Conservation (phyloP, 2,797 vertebrate genomes). For the Capromys pilorides region DNA sequence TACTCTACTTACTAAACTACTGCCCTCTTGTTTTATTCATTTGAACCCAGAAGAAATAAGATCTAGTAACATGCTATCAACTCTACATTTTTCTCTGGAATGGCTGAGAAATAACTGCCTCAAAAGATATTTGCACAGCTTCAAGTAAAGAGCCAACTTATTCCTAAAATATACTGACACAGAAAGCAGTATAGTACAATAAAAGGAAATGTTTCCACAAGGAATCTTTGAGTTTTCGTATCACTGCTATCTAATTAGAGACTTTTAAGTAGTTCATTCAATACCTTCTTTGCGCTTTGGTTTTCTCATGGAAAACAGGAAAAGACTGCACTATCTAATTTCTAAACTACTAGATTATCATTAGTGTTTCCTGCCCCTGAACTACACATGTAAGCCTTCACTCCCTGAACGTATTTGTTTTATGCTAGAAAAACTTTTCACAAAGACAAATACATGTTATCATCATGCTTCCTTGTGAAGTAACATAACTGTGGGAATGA, state of each 20-base stretch:
- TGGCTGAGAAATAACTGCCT: neutral
- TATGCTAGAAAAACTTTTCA: neutral
- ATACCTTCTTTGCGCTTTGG: neutral
- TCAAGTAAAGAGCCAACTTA: neutral
- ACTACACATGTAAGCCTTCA: neutral
- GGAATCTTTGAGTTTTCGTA: neutral
- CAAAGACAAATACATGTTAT: neutral
- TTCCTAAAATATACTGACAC: neutral
- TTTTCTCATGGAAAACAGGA: neutral
- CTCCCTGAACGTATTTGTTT: neutral
- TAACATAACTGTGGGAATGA: neutral
- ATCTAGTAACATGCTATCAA: neutral
- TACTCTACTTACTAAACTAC: neutral
- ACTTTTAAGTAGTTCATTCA: neutral
- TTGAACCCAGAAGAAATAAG: neutral
- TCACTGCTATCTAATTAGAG: neutral
- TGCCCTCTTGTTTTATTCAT: neutral
- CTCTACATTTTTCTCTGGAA: neutral
- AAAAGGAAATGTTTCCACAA: neutral
- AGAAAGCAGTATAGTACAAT: neutral
- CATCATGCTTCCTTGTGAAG: neutral
- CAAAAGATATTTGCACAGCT: neutral
- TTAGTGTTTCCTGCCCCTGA: neutral
- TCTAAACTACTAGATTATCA: neutral
- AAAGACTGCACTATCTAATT: neutral